A percentile compares a stretch with the other conserved stretches of the same genome.
phyloP scores from a whole-genome alignment of 1,140 invertebrate genomes.

The Drosophila quadrilineata region DNA sequence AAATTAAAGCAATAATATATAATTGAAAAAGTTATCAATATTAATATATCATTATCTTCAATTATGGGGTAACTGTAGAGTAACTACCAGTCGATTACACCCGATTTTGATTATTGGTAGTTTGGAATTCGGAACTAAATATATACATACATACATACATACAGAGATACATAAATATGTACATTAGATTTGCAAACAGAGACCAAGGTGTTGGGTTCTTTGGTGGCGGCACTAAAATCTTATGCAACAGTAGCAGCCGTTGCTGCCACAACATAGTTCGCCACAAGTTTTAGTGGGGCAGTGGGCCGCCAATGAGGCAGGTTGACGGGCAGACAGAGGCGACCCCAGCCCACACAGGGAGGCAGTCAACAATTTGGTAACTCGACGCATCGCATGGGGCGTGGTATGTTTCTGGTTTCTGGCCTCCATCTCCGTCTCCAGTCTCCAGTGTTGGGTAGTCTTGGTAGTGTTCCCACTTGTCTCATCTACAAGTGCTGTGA shows the following conservation, averaged over 20 bases:
- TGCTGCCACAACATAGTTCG: slow-evolving; percentile 3
- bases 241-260: slow-evolving; percentile 19
- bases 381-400: slow-evolving; percentile 16
- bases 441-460: not conserved
- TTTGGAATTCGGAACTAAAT: slow-evolving; percentile 21
- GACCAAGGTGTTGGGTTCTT: not conserved
- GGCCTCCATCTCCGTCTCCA: not conserved
- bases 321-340: too few relatives aligned
- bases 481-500: slow-evolving; percentile 3
- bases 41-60: too few relatives aligned
- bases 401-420: slow-evolving; percentile 5
- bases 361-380: slow-evolving; percentile 15
- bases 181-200: slow-evolving; percentile 31
- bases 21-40: too few relatives aligned
- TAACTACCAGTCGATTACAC: too few relatives aligned
- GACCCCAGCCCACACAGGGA: too few relatives aligned
- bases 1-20: too few relatives aligned
- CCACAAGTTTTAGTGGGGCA: slow-evolving; percentile 13
- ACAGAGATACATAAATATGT: too few relatives aligned
- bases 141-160: too few relatives aligned
- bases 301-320: slow-evolving; percentile 16
- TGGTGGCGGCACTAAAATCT: slow-evolving; percentile 15
- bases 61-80: too few relatives aligned
- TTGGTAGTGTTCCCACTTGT: slow-evolving; percentile 11
- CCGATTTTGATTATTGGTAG: too few relatives aligned